Conservation (phyloP, 2,113 vertebrate species). For the Coptodon bakossiorum region DNA sequence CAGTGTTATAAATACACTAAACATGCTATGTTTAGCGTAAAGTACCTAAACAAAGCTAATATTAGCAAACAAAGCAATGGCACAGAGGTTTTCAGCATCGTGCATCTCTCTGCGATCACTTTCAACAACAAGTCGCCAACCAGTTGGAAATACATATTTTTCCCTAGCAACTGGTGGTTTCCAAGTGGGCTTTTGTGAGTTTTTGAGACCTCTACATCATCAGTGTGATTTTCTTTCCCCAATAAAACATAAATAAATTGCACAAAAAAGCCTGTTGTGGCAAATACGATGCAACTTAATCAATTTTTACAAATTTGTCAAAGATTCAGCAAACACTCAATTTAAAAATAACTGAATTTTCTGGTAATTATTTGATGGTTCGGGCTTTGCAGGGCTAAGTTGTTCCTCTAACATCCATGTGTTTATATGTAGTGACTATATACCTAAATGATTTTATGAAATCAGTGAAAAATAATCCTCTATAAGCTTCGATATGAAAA, state of each 20-base stretch:
- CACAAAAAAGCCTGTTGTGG: neutral
- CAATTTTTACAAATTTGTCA: neutral
- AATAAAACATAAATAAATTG: neutral
- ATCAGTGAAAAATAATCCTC: neutral
- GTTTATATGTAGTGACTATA: neutral
- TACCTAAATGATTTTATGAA: neutral
- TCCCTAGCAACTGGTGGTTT: neutral
- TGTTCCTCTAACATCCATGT: neutral
- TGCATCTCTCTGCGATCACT: neutral
- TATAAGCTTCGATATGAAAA: neutral
- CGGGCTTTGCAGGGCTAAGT: neutral
- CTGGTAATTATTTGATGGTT: neutral
- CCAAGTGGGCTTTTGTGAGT: neutral
- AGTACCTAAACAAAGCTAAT: neutral
- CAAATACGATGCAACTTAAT: neutral
- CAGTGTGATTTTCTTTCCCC: neutral
- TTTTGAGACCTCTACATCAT: neutral
- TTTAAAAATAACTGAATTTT: neutral
- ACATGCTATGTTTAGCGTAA: neutral
- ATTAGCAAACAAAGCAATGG: neutral
- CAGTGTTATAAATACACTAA: neutral
- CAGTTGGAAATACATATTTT: neutral
- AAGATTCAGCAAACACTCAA: neutral
- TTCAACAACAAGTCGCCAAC: neutral
- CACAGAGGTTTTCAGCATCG: neutral